Evolutionary conservation across 2,888 invertebrate genomes (phyloP).

Genomic region (Drosophila kuntzei): DNA sequence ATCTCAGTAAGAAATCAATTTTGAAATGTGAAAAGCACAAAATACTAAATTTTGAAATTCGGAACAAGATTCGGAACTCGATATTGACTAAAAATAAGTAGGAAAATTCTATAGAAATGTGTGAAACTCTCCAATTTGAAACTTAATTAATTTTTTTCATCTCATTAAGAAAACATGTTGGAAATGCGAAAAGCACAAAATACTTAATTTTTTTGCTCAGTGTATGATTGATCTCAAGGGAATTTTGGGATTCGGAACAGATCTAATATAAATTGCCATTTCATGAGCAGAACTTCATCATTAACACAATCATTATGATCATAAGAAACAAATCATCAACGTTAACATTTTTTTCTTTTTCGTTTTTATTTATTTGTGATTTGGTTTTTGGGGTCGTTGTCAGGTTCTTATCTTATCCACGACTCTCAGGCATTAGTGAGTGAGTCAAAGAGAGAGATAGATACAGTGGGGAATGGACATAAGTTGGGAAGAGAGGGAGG

Average conservation of each 20-base stretch:
- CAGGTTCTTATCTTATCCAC: conserved; percentile 57
- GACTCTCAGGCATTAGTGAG: conserved; percentile 27
- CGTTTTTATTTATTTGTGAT: background rate
- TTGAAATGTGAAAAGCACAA: too few species aligned
- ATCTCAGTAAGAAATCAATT: too few species aligned
- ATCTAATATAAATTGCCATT: conserved; percentile 12
- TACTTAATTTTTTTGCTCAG: background rate
- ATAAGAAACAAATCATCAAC: background rate
- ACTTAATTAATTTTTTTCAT: too few species aligned
- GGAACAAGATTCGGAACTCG: too few species aligned
- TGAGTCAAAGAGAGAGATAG: background rate
- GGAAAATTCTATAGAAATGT: too few species aligned
- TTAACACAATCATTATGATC: background rate
- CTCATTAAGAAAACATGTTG: too few species aligned
- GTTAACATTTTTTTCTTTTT: background rate
- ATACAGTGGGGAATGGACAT: background rate
- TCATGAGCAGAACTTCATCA: conserved; percentile 13
- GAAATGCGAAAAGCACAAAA: too few species aligned
- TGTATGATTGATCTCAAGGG: background rate
- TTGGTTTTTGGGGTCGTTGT: conserved; percentile 43
- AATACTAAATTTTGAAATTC: too few species aligned
- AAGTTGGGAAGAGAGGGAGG: background rate
- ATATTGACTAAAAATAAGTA: too few species aligned
- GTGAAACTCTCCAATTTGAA: too few species aligned
- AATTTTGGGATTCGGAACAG: background rate